Evolutionary conservation across 2,888 invertebrate genomes (phyloP), one percentile per base, ranked within the genome.

Genomic region (Eulithis testata): DNA sequence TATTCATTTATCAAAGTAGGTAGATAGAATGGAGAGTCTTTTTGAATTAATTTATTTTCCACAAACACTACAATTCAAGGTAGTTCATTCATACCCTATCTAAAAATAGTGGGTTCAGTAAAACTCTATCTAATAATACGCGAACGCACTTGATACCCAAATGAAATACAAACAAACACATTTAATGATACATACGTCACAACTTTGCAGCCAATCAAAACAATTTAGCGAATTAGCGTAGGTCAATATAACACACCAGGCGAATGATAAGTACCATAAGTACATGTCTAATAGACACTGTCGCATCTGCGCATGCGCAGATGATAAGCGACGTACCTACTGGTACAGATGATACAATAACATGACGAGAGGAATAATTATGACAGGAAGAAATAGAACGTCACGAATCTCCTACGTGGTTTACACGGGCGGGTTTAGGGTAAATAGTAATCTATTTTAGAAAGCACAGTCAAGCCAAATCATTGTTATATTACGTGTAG

Each of bases 131-230:
- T 55, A 27, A 55, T 21, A 37, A 52, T 43, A 60, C 54, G 58
- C 47, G 51, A 59, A 54, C 52, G 49, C 63, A 51, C 43, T 63
- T 44, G 36, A 54, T 50, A 50, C 49, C 14, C 31, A 54, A 66
- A 67, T 52, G 59, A 49, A 14, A 52, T 37, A 53, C 14, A 60
- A 68, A 65, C 66, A 51, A 66, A 67, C 69, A 67, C 69, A 44
- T 5, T 31, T 60, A 56, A 65, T 53, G 37, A 49, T 12, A 49
- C 56, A 63, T 72, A 66, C 68, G 68, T 65, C 64, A 66, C 56
- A 60, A 58, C 56, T 66, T 65, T 61, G 60, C 56, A 63, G 53
- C 60, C 69, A 70, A 71, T 70, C 66, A 71, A 63, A 71, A 64
- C 65, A 71, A 66, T 73, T 66, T 55, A 64, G 63, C 54, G 36